Conservation (phyloP, 2,113 vertebrate genomes). For the Ictalurus punctatus region DNA sequence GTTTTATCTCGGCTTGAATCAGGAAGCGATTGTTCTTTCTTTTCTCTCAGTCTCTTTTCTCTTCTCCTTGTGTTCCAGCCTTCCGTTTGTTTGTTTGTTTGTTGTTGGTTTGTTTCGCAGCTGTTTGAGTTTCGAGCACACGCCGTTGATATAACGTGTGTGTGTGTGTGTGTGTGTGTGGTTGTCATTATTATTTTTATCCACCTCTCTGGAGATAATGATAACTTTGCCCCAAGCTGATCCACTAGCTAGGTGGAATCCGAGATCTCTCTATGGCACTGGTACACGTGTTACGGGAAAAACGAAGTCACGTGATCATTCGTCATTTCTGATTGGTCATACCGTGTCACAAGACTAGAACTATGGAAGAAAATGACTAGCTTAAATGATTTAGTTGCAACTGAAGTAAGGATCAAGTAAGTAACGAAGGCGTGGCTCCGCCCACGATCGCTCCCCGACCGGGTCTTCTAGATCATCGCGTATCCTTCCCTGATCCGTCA, state of each 20-base stretch:
- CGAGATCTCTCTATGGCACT: not conserved
- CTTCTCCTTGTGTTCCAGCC: not conserved
- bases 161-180: not conserved
- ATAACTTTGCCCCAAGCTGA: not conserved
- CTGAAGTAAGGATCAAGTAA: not conserved
- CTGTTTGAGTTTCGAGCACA: constrained; percentile 5
- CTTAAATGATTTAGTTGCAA: not conserved
- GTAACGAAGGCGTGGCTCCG: too few relatives aligned
- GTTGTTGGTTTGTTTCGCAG: constrained; percentile 19
- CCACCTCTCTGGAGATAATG: not conserved
- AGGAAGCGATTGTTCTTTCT: not conserved
- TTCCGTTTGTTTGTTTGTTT: constrained; percentile 28
- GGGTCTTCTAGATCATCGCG: too few relatives aligned
- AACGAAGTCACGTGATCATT: not conserved
- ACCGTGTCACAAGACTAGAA: not conserved
- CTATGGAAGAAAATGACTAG: not conserved
- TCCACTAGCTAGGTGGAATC: not conserved
- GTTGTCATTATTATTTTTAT: not conserved
- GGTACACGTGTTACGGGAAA: not conserved
- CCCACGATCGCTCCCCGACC: too few relatives aligned
- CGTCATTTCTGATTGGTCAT: not conserved
- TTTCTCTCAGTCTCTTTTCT: not conserved
- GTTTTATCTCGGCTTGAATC: constrained; percentile 49
- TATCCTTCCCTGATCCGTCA: too few relatives aligned
- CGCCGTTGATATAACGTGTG: constrained; percentile 5